Percentiles rank a stretch among this genome's conserved stretches.
These are phyloP conservation scores for Galeopsomyia nigrocyanea DNA, from an alignment of 2,888 invertebrate genomes.

Conservation along the genomic window DNA sequence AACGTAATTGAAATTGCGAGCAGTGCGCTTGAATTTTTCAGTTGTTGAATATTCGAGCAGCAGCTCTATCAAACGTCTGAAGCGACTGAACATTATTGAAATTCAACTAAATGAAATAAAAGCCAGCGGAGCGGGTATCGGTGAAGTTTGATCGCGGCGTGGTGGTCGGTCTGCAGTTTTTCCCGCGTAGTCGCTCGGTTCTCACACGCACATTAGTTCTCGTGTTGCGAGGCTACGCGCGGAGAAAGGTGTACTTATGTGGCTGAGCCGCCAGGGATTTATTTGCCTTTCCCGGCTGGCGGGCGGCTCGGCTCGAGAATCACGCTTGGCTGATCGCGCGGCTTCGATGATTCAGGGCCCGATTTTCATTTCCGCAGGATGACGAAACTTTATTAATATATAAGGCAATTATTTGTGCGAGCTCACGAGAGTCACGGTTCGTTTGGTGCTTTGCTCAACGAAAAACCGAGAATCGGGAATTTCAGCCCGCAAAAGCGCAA, in stretches of 20 bases:
- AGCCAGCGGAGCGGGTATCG: not conserved
- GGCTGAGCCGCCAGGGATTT: constrained; percentile 35
- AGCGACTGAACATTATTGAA: not conserved
- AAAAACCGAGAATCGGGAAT: constrained; percentile 15
- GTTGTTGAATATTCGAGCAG: not conserved
- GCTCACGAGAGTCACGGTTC: constrained; percentile 53
- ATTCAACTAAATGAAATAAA: not conserved
- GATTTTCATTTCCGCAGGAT: constrained; percentile 57
- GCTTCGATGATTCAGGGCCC: constrained; percentile 50
- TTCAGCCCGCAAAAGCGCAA: constrained; percentile 6
- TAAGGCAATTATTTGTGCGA: constrained; percentile 48
- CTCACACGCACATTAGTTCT: constrained; percentile 44
- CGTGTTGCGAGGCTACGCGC: not conserved
- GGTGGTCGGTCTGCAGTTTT: no score
- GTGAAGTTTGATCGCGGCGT: no score
- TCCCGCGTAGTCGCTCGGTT: constrained; percentile 22
- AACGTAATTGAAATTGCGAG: constrained; percentile 1
- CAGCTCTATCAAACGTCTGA: not conserved
- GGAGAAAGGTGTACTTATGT: constrained; percentile 34
- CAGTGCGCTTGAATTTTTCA: constrained; percentile 1
- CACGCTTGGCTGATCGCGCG: constrained; percentile 44
- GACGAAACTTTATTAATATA: constrained; percentile 54
- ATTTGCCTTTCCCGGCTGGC: constrained; percentile 43
- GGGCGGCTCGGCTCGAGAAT: constrained; percentile 31
- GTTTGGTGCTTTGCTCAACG: constrained; percentile 45